Evolutionary conservation across 1,140 invertebrate species (phyloP), one percentile per base, ranked within the genome.

Genomic region (Calliopsis andreniformis): DNA sequence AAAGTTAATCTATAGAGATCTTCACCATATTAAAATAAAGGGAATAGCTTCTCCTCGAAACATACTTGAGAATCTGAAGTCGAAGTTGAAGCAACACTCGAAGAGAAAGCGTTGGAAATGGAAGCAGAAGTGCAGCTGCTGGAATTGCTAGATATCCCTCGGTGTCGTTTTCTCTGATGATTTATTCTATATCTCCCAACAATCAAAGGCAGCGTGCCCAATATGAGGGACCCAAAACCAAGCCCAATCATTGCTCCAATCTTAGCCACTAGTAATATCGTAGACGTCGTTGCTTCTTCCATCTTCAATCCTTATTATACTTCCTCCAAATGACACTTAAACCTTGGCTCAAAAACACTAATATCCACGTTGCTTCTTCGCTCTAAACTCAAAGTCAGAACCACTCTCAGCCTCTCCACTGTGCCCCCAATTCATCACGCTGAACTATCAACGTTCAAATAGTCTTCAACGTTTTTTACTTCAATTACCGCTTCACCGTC

Each of bases 231-330:
- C 1, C 93, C 91, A 1, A 92, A 85, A 0, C 93, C 94, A 16
- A 94, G 86, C 3, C 93, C 88, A 16, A 93, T 55, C 93, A 94
- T 94, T 12, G 94, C 92, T 6, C 92, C 90, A 39, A 94, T 89
- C 84, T 94, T 94, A 0, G 93, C 90, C 12, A 92, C 62, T 3
- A 93, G 56, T 0, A 91, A 76, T 8, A 87, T 76, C 51, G 79
- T 68, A 18, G 67, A 79, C 39, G 78, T 67, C 6, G 78, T 72
- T 18, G 75, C 49, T 20, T 75, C 51, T 16, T 83, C 80, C 81
- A 83, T 83, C 23, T 63, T 39, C 30, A 20, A 39, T 39, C 62
- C 35, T 35, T 20, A 18, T 39, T 3, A 8, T 39, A 39, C 35
- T 39, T 39, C 35, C 28, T 30, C 5, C n/a, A n/a, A n/a, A n/a